A percentile compares a stretch with the other conserved stretches of the same genome.
phyloP scores from a whole-genome alignment of 2,113 vertebrate species.

The Brienomyrus longianalis region DNA sequence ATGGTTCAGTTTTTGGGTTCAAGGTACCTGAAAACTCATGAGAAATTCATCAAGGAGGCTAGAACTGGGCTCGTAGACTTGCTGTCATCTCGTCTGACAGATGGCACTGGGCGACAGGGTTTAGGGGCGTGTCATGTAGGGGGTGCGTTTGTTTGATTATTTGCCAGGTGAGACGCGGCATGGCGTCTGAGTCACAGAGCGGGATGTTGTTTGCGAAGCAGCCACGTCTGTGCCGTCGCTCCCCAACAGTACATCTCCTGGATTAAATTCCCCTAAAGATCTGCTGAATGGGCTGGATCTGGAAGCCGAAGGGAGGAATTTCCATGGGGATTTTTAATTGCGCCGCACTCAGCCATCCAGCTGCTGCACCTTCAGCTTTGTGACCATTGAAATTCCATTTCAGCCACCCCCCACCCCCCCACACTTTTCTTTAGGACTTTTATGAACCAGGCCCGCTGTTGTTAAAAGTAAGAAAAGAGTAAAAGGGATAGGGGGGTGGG shows the following conservation, averaged over 20 bases:
- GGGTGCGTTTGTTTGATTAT: conserved; percentile 29
- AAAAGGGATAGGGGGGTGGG: conserved; percentile 26
- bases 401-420: not conserved
- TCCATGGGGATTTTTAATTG: conserved; percentile 33
- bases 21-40: not conserved
- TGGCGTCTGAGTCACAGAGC: conserved; percentile 26
- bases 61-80: conserved; percentile 29
- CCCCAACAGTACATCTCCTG: not conserved
- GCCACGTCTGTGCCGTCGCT: not conserved
- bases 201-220: not conserved
- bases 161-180: conserved; percentile 24
- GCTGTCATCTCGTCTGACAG: conserved; percentile 26
- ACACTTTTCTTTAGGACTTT: conserved; percentile 17
- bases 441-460: conserved; percentile 16
- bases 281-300: conserved; percentile 30
- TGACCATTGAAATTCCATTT: conserved; percentile 28
- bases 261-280: conserved; percentile 24
- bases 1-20: not conserved
- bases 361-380: conserved; percentile 13
- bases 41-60: conserved; percentile 34
- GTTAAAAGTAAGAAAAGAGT: conserved; percentile 16
- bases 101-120: conserved; percentile 30
- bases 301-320: conserved; percentile 31
- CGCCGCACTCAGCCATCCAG: not conserved
- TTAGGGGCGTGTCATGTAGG: not conserved